Evolutionary conservation across 2,888 invertebrate species (phyloP).

Genomic region (Dicroscelio sp.): DNA sequence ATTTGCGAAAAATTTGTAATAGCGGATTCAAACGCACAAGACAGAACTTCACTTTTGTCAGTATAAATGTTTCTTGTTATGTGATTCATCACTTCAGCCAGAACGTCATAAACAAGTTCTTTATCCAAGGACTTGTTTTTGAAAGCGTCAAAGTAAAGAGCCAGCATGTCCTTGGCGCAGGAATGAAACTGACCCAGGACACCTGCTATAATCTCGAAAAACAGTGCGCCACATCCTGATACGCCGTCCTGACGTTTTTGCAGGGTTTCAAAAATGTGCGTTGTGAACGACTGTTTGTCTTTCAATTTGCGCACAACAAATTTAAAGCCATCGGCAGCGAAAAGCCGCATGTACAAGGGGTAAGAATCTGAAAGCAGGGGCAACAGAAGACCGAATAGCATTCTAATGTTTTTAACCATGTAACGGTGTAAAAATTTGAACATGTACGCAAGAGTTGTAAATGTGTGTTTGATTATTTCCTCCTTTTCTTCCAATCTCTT

Average conservation of each 20-base stretch:
- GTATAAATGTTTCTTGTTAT: constrained; percentile 93
- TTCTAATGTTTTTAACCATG: constrained; percentile 95
- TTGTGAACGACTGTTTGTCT: constrained; percentile 95
- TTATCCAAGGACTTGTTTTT: constrained; percentile 91
- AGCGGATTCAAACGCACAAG: constrained; percentile 92
- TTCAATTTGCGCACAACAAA: constrained; percentile 97
- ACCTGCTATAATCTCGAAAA: constrained; percentile 97
- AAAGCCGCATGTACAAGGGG: constrained; percentile 97
- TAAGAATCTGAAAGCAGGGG: constrained; percentile 95
- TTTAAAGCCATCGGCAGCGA: constrained; percentile 99
- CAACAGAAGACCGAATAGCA: constrained; percentile 94
- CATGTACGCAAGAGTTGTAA: constrained; percentile 96
- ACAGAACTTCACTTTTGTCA: constrained; percentile 94
- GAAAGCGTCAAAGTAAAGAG: constrained; percentile 93
- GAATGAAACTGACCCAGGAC: constrained; percentile 97
- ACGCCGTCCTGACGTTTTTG: constrained; percentile 94
- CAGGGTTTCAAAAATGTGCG: constrained; percentile 94
- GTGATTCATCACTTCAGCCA: constrained; percentile 93
- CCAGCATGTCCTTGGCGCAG: constrained; percentile 94
- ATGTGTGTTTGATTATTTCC: constrained; percentile 96
- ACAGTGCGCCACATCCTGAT: constrained; percentile 96
- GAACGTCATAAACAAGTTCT: constrained; percentile 93
- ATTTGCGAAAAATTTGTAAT: constrained; percentile 89
- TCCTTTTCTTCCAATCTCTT: constrained; percentile 91
- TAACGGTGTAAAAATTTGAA: constrained; percentile 97